Base-by-base conservation (phyloP, 2,888 invertebrate genomes). In the Itoplectis maculator region DNA sequence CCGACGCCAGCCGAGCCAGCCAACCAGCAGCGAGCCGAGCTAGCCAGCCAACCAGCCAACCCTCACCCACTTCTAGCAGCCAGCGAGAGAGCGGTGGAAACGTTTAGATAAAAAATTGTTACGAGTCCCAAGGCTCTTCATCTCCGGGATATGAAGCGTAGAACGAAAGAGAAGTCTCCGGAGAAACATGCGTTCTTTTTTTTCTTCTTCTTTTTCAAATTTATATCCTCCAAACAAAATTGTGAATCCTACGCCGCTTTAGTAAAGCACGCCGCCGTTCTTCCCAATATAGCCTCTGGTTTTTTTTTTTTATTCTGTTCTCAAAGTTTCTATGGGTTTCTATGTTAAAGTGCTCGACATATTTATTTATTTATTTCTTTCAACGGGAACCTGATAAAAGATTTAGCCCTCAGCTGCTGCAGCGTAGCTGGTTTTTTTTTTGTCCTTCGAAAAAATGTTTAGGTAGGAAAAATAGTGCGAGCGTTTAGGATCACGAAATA, bases 31-130 rank as follows among this genome's bases (percentile, higher is more conserved):
- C n/a, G n/a, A n/a, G n/a, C n/a, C n/a, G n/a, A n/a, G n/a, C n/a
- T n/a, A n/a, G 29, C 40, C 74, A 65, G 72, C 79, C 75, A 82
- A 74, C 79, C 79, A 73, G 45, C 63, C 70, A 51, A 61, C 59
- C 83, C 84, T 78, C 79, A 77, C 70, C 82, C 79, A 81, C 82
- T 79, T 40, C 81, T 72, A 76, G 59, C 79, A 66, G 82, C 84
- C n/a, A n/a, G n/a, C n/a, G n/a, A n/a, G 76, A 76, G 79, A 78
- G 42, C 80, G 81, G 84, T 84, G 84, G 85, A 83, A 87, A 82
- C 86, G 84, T 87, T 88, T 83, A 87, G 88, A 87, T 88, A 88
- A 90, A 88, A 90, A 90, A 90, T 88, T 87, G 87, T 86, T 82
- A 79, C 82, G 77, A 87, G 84, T 78, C 84, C 79, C 77, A 70